Evolutionary conservation across 2,888 invertebrate genomes (phyloP), one percentile per base, ranked within the genome.

Genomic region (Mythimna ferrago): DNA sequence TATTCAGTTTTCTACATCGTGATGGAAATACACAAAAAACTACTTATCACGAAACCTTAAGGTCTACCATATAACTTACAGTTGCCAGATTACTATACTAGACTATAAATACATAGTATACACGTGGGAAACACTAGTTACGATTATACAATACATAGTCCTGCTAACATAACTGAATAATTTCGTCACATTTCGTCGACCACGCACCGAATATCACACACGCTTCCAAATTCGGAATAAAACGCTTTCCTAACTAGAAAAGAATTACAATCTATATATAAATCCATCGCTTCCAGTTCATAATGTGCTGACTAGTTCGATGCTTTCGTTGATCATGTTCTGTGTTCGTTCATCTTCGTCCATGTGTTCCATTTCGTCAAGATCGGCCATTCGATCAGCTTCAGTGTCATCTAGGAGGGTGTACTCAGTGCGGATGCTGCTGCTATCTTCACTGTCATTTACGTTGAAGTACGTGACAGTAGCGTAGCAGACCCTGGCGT

Each of bases 401-500:
- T 93, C 93, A 0, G 88, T 88, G 21, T 95, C 95, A 56, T 96
- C 96, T 0, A 96, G 88, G 3, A 95, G 88, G 1, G 96, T 96
- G 84, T 94, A 95, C 78, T 96, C 96, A 0, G 96, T 96, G 53
- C 93, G 90, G 82, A 96, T 94, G 84, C 96, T 96, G 90, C 94
- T 94, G 82, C 93, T 95, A 70, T 96, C 96, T 57, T 95, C 95
- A 54, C 95, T 95, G 81, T 95, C 96, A 62, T 94, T 95, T 0
- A 95, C 94, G 71, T 95, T 95, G 87, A 95, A 95, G 81, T 96
- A 96, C 0, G 95, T 94, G 16, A 95, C 95, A 0, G 96, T 94
- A 2, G 95, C 95, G 81, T 95, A 95, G 86, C 94, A 94, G 2
- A 94, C 93, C 9, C 93, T 84, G 0, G 89, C 85, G 35, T 92